phyloP scores from a whole-genome alignment of 2,113 vertebrate genomes.

The Phoxinus phoxinus region DNA sequence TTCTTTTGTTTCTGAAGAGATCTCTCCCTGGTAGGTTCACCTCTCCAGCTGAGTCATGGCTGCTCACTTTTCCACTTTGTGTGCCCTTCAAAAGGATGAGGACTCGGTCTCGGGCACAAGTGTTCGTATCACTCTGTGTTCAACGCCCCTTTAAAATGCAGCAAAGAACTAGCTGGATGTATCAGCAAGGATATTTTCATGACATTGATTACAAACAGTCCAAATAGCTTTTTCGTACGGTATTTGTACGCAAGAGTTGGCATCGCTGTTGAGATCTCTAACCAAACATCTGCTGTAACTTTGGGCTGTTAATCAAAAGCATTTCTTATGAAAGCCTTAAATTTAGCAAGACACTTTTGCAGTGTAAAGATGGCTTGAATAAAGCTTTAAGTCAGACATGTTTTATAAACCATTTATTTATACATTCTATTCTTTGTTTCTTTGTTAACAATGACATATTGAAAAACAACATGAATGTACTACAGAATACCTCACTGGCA shows the following conservation, averaged over 20 bases:
- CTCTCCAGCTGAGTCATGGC: not conserved
- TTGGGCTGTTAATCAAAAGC: not conserved
- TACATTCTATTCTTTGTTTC: not conserved
- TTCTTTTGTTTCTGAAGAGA: not conserved
- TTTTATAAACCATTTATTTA: not conserved
- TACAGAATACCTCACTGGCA: not conserved
- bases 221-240: not conserved
- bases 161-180: not conserved
- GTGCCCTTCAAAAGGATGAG: too few species aligned
- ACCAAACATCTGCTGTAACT: constrained; percentile 19
- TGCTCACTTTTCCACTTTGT: not conserved
- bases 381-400: not conserved
- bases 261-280: not conserved
- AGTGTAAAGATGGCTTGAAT: not conserved
- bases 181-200: not conserved
- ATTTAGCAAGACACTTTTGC: not conserved
- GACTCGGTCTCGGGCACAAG: too few species aligned
- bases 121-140: too few species aligned
- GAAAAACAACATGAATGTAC: not conserved
- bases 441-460: not conserved
- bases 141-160: not conserved
- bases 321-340: not conserved
- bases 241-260: not conserved
- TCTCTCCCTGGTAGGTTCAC: not conserved
- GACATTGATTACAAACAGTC: not conserved